Percentiles rank a stretch among this genome's conserved stretches.
Conservation (phyloP, 2,113 vertebrate species). For the Struthidea cinerea region DNA sequence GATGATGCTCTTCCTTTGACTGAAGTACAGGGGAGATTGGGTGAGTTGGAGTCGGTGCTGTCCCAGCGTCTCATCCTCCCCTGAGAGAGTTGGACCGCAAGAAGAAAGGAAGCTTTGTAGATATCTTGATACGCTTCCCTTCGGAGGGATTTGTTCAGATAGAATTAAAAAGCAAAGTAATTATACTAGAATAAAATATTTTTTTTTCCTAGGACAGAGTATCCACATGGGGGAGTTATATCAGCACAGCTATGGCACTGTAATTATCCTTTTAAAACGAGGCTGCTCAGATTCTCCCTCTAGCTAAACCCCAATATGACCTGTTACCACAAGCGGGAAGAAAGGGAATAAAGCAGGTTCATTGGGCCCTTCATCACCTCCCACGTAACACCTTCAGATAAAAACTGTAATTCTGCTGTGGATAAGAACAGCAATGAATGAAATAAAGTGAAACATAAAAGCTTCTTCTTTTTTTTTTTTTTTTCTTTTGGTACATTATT, state of each 20-base stretch:
- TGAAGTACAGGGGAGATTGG: not conserved
- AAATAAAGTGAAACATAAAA: not conserved
- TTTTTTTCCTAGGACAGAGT: not conserved
- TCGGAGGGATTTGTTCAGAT: not conserved
- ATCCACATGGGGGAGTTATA: slow-evolving; percentile 56
- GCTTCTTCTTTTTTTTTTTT: not conserved
- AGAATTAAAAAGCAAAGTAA: not conserved
- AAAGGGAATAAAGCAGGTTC: slow-evolving; percentile 16
- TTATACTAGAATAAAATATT: not conserved
- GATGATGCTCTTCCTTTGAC: not conserved
- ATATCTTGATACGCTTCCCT: not conserved
- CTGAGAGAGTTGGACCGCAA: rapidly evolving
- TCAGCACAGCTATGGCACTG: slow-evolving; percentile 4
- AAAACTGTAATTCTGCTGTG: not conserved
- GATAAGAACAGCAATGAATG: not conserved
- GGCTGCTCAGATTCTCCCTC: not conserved
- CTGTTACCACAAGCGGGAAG: slow-evolving; percentile 17
- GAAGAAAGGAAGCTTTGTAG: not conserved
- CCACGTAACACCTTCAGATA: not conserved
- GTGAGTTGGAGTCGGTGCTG: rapidly evolving
- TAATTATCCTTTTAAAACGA: not conserved
- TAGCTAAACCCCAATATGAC: not conserved
- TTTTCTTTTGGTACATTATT: not conserved
- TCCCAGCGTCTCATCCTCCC: not conserved
- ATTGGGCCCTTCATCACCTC: slow-evolving; percentile 6